Percentiles rank a stretch among this genome's conserved stretches.
phyloP scores from a whole-genome alignment of 2,797 vertebrate species.

The Amblyopsis hoosieri region DNA sequence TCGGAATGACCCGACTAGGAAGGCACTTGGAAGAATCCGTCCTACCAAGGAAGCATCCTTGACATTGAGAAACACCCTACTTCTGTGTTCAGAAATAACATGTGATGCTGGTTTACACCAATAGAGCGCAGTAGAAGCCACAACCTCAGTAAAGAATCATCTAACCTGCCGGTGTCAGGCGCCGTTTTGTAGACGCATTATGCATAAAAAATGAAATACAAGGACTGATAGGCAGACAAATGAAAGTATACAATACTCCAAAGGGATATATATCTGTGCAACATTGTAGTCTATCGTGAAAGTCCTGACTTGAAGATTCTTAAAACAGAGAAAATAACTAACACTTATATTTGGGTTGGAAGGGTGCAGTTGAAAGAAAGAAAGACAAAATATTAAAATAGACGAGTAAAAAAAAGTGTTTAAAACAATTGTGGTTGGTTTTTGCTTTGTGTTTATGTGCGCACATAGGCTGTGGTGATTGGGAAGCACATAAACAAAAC shows the following conservation, averaged over 20 bases:
- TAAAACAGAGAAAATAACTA: not conserved
- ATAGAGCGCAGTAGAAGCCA: conserved; percentile 48
- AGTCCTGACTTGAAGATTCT: not conserved
- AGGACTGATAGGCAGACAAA: not conserved
- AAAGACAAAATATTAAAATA: conserved; percentile 9
- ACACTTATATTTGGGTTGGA: not conserved
- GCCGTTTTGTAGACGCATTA: not conserved
- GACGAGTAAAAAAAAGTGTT: not conserved
- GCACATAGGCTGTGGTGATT: not conserved
- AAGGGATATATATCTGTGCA: not conserved
- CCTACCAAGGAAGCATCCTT: not conserved
- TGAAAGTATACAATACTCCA: not conserved
- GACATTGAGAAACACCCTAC: not conserved
- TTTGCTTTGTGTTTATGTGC: conserved; percentile 2
- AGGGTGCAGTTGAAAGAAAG: not conserved
- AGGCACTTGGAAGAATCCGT: not conserved
- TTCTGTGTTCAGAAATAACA: not conserved
- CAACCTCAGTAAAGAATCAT: not conserved
- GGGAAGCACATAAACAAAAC: not conserved
- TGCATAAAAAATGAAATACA: not conserved
- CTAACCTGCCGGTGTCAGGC: conserved; percentile 9
- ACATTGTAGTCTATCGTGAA: not conserved
- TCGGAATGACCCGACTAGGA: too few species aligned
- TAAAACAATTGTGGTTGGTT: not conserved
- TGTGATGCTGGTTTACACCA: conserved; percentile 28